Evolutionary conservation across 2,113 vertebrate species (phyloP), one percentile per base, ranked within the genome.

Genomic region (Percopsis transmontana): DNA sequence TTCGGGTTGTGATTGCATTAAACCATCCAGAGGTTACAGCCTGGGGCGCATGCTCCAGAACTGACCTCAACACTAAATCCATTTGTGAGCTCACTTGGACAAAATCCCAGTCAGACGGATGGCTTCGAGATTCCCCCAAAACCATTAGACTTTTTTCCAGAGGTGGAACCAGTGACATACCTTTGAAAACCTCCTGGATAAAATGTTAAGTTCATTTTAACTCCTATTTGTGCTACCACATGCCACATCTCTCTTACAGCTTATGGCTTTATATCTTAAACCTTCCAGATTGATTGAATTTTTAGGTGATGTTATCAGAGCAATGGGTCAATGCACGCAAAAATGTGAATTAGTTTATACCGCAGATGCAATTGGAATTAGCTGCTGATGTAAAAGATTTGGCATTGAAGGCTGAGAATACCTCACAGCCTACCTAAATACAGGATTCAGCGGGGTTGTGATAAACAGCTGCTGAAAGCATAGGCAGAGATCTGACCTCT

Each of bases 21-120:
- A 83, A 69, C 54, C 20, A 63, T 42, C 55, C 44, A 50, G 74
- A 66, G 42, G 5, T 73, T 76, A 82, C 66, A 20, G 73, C 10
- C 58, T 62, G 60, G 9, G 21, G 65, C 12, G 8, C n/a, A n/a
- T 61, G 73, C 57, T 66, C 24, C 44, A 21, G 56, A 51, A 80
- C 70, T 61, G 65, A 50, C 42, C 56, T 69, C 20, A 39, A 44
- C 58, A 74, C 57, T 68, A 80, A 84, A 83, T 78, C 58, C 52
- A 7, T 87, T 85, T 70, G 74, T 54, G 44, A 59, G 55, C 65
- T 76, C 50, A 0, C 57, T 65, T 66, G 20, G 27, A 69, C 20
- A 76, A 80, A 80, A 64, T 63, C 18, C 57, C 1, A 70, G 14
- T 66, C 47, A 68, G 64, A 23, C 53, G 40, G 0, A 58, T 11